phyloP scores from a whole-genome alignment of 2,797 vertebrate genomes.

The Syngnathus rostellatus region DNA sequence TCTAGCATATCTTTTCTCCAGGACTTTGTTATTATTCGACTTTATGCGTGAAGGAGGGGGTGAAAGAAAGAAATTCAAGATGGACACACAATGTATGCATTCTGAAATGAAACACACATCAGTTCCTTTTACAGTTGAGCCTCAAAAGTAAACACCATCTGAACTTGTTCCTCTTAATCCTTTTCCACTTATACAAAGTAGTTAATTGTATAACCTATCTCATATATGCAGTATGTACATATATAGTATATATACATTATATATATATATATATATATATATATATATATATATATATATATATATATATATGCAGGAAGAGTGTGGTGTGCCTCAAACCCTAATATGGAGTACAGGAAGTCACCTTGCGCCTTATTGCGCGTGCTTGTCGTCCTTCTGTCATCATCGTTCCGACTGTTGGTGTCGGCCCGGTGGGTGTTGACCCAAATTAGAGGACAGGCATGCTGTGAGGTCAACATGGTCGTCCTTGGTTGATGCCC shows the following conservation, averaged over 20 bases:
- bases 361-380: neutral
- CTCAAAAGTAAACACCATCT: neutral
- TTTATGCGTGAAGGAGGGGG: slow-evolving; percentile 20
- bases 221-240: no score
- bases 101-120: neutral
- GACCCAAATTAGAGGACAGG: slow-evolving; percentile 37
- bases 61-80: slow-evolving; percentile 8
- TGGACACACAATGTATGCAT: slow-evolving; percentile 8
- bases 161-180: neutral
- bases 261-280: no score
- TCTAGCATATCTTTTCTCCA: slow-evolving; percentile 30
- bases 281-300: no score
- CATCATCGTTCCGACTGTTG: slow-evolving; percentile 42
- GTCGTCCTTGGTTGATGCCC: slow-evolving; percentile 32
- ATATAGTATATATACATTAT: no score
- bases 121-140: neutral
- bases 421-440: slow-evolving; percentile 30
- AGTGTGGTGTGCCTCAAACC: neutral
- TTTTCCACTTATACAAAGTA: no score
- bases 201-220: no score
- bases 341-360: neutral
- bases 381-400: slow-evolving; percentile 11
- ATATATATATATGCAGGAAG: neutral
- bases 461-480: slow-evolving; percentile 32
- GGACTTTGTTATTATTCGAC: slow-evolving; percentile 20